Evolutionary conservation across 37 sponge, comb jelly and placozoan species (phyloP), one percentile per base, ranked within the genome.

Genomic region (Ianthella basta): DNA sequence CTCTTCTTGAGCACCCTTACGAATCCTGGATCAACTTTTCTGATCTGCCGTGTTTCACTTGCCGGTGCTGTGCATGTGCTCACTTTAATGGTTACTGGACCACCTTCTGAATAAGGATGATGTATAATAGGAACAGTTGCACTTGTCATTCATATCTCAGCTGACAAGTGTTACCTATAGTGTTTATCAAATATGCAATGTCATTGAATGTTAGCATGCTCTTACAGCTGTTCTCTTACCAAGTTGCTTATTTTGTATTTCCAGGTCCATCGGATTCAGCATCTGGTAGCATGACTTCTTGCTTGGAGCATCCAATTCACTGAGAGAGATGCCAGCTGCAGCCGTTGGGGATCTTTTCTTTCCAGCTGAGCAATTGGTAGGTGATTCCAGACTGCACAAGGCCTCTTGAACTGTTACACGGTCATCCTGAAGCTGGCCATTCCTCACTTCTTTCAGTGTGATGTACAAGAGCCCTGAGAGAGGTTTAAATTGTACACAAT

Each of bases 1-100:
- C 53, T 21, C 14, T 38, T 50, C n/a, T 53, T 79, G 55, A 79
- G 55, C 2, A 56, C 21, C 25, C 25, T 34, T 4, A 83, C 57
- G 37, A 83, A 88, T 20, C 20, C 36, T 0, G 21, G 6, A 74
- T 88, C 88, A 21, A 56, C 60, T 23, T 82, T 30, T 27, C 84
- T 70, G 1, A 88, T 65, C 20, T 81, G 82, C 29, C 82, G 59
- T 29, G 88, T 41, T 20, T 79, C 56, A 2, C 13, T 25, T 25
- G 65, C 33, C 15, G 86, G 86, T 10, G 66, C 66, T 21, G 14
- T 64, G 66, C 66, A 64, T 24, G 66, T 64, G 14, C 20, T 16
- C 23, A 64, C 66, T 16, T 64, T 10, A 16, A 64, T 64, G 20
- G 23, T 20, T 12, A 64, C 27, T 10, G 66, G 66, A 24, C 27